A percentile compares a stretch with the other conserved stretches of the same genome.
phyloP scores from a whole-genome alignment of 2,113 vertebrate species.

The Hippocampus guttulatus region DNA sequence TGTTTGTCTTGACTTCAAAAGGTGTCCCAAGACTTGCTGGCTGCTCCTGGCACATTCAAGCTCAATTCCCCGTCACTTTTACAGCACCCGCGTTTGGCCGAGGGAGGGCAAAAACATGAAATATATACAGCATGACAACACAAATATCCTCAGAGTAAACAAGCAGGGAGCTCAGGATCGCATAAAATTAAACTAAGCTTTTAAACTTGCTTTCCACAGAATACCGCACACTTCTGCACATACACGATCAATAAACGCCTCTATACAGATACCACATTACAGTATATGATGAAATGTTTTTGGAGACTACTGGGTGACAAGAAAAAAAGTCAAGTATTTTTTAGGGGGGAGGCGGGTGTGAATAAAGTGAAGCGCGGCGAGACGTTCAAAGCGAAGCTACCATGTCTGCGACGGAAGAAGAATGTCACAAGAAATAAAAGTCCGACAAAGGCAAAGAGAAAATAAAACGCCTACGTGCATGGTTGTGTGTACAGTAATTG shows the following conservation, averaged over 20 bases:
- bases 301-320: slow-evolving; percentile 15
- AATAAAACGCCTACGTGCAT: not conserved
- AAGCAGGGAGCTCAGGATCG: not conserved
- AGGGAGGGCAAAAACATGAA: not conserved
- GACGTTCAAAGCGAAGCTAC: not conserved
- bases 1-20: slow-evolving; percentile 2
- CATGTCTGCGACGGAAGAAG: not conserved
- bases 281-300: slow-evolving; percentile 8
- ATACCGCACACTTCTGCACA: not conserved
- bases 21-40: not conserved
- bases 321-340: not conserved
- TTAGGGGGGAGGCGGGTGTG: not conserved
- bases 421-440: not conserved
- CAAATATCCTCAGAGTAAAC: not conserved
- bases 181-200: not conserved
- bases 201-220: not conserved
- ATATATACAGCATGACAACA: not conserved
- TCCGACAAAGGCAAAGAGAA: slow-evolving; percentile 4
- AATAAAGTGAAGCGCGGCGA: not conserved
- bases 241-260: not conserved
- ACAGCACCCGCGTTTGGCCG: not conserved
- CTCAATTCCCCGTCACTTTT: not conserved
- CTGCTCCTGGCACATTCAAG: not conserved
- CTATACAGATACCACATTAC: slow-evolving; percentile 7
- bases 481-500: not conserved